Evolutionary conservation across 2,113 vertebrate genomes (phyloP), one percentile per base, ranked within the genome.

Genomic region (Toxostoma redivivum): DNA sequence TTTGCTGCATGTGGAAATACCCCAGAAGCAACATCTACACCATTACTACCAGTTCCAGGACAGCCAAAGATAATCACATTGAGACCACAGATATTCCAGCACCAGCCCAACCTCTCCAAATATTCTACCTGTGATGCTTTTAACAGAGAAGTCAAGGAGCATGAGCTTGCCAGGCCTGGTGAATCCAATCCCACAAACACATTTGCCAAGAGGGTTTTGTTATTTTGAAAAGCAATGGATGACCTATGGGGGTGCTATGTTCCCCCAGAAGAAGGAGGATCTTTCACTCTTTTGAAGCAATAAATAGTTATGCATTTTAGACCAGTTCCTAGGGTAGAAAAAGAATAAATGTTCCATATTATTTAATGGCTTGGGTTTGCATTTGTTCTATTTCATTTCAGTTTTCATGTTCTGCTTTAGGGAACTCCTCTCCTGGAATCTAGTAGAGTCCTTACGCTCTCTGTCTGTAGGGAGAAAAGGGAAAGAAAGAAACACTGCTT

Each of bases 1-100:
- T 98, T 23, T 99, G 98, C 92, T 99, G 99, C 97, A 98, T 98
- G 98, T 99, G 99, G 99, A 99, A 99, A 86, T 99, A 98, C 57
- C 99, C 99, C 95, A 98, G 99, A 48, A 99, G 98, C 90, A 99
- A 99, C 7, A 35, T 76, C 54, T 90, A 62, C 22, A 48, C 40
- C 48, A 77, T 83, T 48, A 37, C 62, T 4, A 20, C 18, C 22
- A 42, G 40, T 62, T 61, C 62, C 18, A 47, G 47, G 14, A 82
- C 25, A 69, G 25, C 22, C 2, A 15, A 19, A 74, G 77, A 42
- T 25, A 42, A 70, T 50, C 48, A 27, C 10, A 3, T 19, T 10
- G 22, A 14, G 9, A 56, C 42, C 21, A 48, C 17, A 80, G 67
- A 65, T 56, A 24, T 33, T 12, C 25, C 7, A 16, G 25, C 44